These are phyloP conservation scores for Campopleginae sp. DNA, from an alignment of 2,888 invertebrate genomes.

Conservation along the genomic window DNA sequence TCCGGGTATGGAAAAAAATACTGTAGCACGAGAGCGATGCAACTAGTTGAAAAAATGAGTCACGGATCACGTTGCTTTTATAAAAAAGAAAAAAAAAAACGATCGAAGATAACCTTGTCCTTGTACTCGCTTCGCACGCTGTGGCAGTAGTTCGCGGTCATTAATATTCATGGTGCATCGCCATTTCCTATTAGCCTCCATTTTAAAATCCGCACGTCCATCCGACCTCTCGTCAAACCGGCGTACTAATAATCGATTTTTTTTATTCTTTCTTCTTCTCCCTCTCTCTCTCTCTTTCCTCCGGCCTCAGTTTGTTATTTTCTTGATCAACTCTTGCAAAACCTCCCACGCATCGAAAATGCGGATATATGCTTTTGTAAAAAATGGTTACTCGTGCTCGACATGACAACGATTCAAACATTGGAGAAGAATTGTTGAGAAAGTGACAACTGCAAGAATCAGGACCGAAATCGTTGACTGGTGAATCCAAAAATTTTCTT, in stretches of 20 bases:
- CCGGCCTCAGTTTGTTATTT: neutral
- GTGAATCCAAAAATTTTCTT: neutral
- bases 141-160: slow-evolving; percentile 46
- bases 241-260: slow-evolving; percentile 31
- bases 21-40: slow-evolving; percentile 23
- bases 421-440: neutral
- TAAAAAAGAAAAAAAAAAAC: slow-evolving; percentile 11
- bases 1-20: slow-evolving; percentile 6
- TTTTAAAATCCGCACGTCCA: slow-evolving; percentile 57
- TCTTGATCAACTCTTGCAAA: neutral
- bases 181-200: slow-evolving; percentile 64
- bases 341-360: slow-evolving; percentile 10
- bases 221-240: slow-evolving; percentile 53
- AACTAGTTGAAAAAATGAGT: slow-evolving; percentile 45
- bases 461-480: neutral
- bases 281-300: slow-evolving; percentile 5
- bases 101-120: slow-evolving; percentile 60
- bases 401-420: neutral
- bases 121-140: slow-evolving; percentile 41
- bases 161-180: slow-evolving; percentile 63
- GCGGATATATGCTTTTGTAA: neutral
- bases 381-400: neutral
- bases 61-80: slow-evolving; percentile 26
- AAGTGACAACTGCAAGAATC: neutral
- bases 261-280: slow-evolving; percentile 12